phyloP scores from a whole-genome alignment of 2,113 vertebrate species.

The Semnopithecus entellus region DNA sequence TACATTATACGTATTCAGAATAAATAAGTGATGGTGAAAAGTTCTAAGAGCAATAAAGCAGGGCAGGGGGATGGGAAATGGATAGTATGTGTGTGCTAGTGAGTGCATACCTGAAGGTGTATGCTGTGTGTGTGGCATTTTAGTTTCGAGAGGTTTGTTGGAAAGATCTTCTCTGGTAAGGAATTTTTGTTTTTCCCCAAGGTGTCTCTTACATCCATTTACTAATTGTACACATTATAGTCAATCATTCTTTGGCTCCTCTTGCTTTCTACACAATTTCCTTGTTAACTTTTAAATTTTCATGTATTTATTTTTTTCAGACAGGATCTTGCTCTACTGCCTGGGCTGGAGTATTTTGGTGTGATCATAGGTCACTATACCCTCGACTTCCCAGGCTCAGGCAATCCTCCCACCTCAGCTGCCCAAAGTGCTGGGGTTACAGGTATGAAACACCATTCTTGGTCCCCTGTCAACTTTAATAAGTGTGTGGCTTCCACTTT shows the following conservation, averaged over 20 bases:
- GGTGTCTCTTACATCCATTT: neutral
- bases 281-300: neutral
- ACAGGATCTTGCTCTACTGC: too few species aligned
- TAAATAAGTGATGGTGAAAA: neutral
- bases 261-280: conserved; percentile 1
- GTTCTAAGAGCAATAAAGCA: neutral
- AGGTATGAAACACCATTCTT: too few species aligned
- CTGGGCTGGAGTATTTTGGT: too few species aligned
- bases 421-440: too few species aligned
- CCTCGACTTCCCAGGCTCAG: too few species aligned
- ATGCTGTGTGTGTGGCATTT: neutral
- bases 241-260: neutral
- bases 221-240: neutral
- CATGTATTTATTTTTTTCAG: too few species aligned
- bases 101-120: neutral
- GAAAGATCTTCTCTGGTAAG: neutral
- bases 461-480: neutral
- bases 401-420: too few species aligned
- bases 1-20: neutral
- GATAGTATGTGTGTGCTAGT: too few species aligned
- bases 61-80: neutral
- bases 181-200: neutral
- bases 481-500: neutral
- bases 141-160: neutral
- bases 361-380: too few species aligned